Conservation (phyloP, 2,113 vertebrate species). For the Typhlomys cinereus region DNA sequence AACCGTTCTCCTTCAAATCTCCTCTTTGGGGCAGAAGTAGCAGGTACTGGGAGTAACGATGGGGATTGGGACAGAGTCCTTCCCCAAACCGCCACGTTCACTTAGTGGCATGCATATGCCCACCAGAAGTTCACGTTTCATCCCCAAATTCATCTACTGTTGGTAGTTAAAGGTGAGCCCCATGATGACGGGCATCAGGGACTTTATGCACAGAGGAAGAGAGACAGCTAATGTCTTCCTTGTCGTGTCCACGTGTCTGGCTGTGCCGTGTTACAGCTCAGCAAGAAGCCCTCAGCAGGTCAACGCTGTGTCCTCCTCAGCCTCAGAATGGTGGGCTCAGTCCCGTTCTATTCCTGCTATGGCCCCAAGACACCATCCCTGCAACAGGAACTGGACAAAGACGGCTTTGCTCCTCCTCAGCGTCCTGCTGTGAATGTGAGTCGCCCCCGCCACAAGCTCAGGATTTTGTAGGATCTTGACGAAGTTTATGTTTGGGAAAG, state of each 20-base stretch:
- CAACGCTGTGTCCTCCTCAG: background rate
- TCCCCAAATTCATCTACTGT: background rate
- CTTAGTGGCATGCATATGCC: no score
- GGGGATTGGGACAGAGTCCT: background rate
- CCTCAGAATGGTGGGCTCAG: background rate
- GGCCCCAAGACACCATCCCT: background rate
- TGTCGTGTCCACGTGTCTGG: background rate
- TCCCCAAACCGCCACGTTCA: background rate
- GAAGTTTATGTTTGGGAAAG: no score
- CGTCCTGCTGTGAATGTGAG: background rate
- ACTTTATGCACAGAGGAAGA: background rate
- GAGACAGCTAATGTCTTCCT: background rate
- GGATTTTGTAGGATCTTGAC: no score
- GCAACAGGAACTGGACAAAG: background rate
- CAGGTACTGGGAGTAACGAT: background rate
- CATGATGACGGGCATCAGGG: background rate
- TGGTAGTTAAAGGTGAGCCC: background rate
- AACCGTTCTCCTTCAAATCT: background rate
- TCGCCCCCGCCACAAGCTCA: background rate
- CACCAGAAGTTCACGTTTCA: background rate
- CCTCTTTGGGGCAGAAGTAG: background rate
- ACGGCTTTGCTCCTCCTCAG: background rate
- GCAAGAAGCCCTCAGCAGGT: background rate
- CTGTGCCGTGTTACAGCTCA: background rate
- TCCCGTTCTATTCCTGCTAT: background rate